Conservation (phyloP, 2,113 vertebrate genomes). For the Lophotis ruficrista region DNA sequence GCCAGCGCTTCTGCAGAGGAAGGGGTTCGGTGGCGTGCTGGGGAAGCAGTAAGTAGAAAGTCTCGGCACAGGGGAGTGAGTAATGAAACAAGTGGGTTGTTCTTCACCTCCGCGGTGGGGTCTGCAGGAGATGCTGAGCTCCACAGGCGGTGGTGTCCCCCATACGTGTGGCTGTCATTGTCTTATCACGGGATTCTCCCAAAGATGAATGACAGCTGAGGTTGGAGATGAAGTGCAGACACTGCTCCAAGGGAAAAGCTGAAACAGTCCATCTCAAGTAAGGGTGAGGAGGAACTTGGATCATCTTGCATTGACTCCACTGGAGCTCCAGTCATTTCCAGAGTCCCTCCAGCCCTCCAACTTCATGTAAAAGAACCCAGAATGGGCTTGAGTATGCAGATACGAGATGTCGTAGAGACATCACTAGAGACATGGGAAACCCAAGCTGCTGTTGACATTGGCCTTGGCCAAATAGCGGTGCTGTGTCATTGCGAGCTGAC, state of each 20-base stretch:
- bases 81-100: fast-evolving
- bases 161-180: fast-evolving
- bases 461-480: not conserved
- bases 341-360: not conserved
- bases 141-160: fast-evolving
- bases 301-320: not conserved
- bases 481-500: not conserved
- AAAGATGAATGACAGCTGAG: not conserved
- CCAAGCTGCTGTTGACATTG: not conserved
- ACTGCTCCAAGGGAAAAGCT: not conserved
- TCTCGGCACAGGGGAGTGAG: fast-evolving
- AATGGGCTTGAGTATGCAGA: not conserved
- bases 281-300: not conserved
- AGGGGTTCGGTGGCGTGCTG: fast-evolving
- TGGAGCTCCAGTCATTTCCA: not conserved
- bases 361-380: not conserved
- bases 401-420: not conserved
- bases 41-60: not conserved
- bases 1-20: not conserved
- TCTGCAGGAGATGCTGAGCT: not conserved
- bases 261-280: not conserved
- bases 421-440: not conserved
- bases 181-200: not conserved
- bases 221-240: not conserved
- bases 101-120: fast-evolving